Percentiles rank a stretch among this genome's conserved stretches.
phyloP scores from a whole-genome alignment of 1,140 invertebrate genomes.

The Oryctes rhinoceros region DNA sequence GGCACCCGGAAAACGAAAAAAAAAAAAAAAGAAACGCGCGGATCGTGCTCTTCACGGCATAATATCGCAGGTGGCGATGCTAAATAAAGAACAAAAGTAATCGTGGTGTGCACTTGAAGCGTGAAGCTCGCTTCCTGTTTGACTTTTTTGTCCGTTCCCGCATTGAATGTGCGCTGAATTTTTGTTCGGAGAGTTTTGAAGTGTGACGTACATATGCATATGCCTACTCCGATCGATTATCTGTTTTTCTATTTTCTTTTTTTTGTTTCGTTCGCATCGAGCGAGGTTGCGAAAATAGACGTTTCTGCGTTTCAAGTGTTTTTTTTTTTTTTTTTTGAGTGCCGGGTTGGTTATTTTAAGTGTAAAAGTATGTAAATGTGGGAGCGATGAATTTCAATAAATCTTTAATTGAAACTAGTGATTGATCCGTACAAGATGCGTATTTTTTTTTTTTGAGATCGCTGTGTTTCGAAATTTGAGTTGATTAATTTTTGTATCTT shows the following conservation, averaged over 20 bases:
- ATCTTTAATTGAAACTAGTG: too few species aligned
- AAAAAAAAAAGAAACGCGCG: not conserved
- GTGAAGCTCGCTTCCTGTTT: constrained; percentile 30
- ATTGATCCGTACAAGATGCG: too few species aligned
- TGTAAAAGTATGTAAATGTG: too few species aligned
- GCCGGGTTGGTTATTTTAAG: not conserved
- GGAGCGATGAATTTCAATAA: too few species aligned
- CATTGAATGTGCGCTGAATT: not conserved
- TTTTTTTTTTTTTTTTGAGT: too few species aligned
- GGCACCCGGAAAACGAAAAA: not conserved
- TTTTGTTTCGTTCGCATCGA: not conserved
- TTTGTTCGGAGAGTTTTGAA: not conserved
- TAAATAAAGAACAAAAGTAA: constrained; percentile 29
- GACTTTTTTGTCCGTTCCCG: not conserved
- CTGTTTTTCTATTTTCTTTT: too few species aligned
- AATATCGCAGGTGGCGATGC: constrained; percentile 9
- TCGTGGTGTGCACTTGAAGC: not conserved
- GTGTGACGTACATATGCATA: not conserved
- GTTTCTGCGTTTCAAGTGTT: constrained; percentile 1
- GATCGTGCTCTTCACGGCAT: not conserved
- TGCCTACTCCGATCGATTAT: too few species aligned
- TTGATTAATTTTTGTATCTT: too few species aligned
- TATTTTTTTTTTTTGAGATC: too few species aligned
- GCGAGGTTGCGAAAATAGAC: not conserved
- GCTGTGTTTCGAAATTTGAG: too few species aligned